Base-by-base conservation (phyloP, 2,113 vertebrate species). In the Choloepus hoffmanni region DNA sequence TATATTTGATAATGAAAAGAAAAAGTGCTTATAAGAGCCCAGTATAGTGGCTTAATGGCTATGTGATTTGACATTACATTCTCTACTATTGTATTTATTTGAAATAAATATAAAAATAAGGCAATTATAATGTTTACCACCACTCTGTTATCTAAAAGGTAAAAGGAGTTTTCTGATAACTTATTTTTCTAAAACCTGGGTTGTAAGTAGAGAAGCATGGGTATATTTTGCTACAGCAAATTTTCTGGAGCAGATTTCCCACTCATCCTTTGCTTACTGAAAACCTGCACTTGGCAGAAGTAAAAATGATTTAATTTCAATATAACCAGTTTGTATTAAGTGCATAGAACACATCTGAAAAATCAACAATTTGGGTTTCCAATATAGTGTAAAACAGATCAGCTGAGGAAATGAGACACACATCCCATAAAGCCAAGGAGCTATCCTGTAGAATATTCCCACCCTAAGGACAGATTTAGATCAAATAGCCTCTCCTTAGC, bases 1-100 rank as follows among this genome's bases (percentile, higher is more conserved):
- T 90, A 28, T 53, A 30, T 58, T 55, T 94, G 76, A 78, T 60
- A 45, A 84, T 84, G 43, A 60, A 83, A 94, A 76, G 15, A 62
- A 74, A 58, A 60, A 30, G 24, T 76, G 48, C 8, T 92, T 58
- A 92, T 45, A 87, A 74, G 91, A 93, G 30, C 9, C 90, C 11
- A 23, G 5, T 30, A 26, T 81, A 48, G 19, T 33, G 62, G 65
- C 30, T 88, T 58, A 15, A 21, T 33, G 10, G 8, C 65, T 79
- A 84, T 1, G 7, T 48, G 36, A 74, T 62, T 85, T 85, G 60
- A 65, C 10, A 50, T 92, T 62, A 68, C 62, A 93, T 94, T 91
- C 89, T 85, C 40, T 65, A 72, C 16, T 48, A 7, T 55, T 93
- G 48, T 0, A 83, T 43, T 89, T 73, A 70, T 86, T 67, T 82